phyloP scores from a whole-genome alignment of 2,113 vertebrate genomes.

The Elephas maximus region DNA sequence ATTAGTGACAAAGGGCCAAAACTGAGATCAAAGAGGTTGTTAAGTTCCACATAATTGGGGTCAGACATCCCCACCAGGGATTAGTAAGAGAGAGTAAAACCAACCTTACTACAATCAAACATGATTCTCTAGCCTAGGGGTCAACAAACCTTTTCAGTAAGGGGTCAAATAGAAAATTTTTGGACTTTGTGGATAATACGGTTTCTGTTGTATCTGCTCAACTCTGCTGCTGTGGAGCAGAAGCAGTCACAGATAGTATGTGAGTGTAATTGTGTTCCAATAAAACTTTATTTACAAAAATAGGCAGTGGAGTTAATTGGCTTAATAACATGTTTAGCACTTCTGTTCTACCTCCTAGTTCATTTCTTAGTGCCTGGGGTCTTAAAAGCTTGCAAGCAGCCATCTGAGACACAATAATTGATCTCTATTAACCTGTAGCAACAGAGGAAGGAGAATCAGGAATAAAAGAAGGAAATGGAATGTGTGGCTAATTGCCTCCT shows the following conservation, averaged over 20 bases:
- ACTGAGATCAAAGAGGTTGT: neutral
- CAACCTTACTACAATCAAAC: neutral
- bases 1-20: neutral
- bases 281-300: neutral
- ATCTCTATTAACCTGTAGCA: no score
- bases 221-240: neutral
- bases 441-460: no score
- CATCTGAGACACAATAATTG: no score
- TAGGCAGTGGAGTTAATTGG: no score
- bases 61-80: neutral
- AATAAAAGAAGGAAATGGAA: no score
- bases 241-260: no score
- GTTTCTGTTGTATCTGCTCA: neutral
- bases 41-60: neutral
- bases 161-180: neutral
- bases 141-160: neutral
- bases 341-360: no score
- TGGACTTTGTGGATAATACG: neutral
- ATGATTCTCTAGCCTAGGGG: neutral
- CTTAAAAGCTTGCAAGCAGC: no score
- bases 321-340: no score
- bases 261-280: no score
- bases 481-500: no score
- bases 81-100: neutral
- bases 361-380: no score